Base-by-base conservation (phyloP, 2,797 vertebrate species). In the Bradypus variegatus region DNA sequence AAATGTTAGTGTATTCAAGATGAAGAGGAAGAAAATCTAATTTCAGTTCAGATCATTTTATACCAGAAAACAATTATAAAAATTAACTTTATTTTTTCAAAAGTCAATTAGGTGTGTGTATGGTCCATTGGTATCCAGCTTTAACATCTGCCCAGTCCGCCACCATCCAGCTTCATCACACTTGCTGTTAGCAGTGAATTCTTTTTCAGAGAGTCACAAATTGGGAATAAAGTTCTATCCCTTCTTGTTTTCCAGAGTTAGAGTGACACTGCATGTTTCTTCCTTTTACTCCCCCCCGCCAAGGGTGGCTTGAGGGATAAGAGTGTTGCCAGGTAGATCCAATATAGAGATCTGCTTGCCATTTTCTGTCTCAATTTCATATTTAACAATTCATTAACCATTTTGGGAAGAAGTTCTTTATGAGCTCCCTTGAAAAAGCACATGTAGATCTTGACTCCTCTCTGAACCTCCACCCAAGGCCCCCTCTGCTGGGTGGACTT, bases 371-470 rank as follows among this genome's bases (percentile, higher is more conserved):
- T 99, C 99, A 99, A 97, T 93, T 98, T 98, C 94, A 98, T 96
- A 94, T 98, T 99, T 95, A 99, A 76, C 82, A 99, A 96, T 0
- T 97, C 95, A 92, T 96, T 98, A 69, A 98, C 99, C 95, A 99
- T 99, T 97, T 98, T 99, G 50, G 98, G 97, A 95, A 99, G 96
- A 80, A 99, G 96, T 91, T 98, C 98, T 72, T 98, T 98, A 92
- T 98, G 97, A 88, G 98, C 98, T 95, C 98, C 98, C 98, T 98
- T 99, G 95, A 98, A 99, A 97, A 99, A 99, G 94, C 99, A 99
- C 95, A 99, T 95, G 80, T 99, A 99, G 95, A 99, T 98, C 95
- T 99, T 98, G 97, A 99, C 98, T 58, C 98, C 99, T 97, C 98
- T 98, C 60, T 98, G 96, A 94, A 99, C 98, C 99, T 99, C 41